Conservation (phyloP, 2,797 vertebrate genomes). For the Propithecus deckenii region DNA sequence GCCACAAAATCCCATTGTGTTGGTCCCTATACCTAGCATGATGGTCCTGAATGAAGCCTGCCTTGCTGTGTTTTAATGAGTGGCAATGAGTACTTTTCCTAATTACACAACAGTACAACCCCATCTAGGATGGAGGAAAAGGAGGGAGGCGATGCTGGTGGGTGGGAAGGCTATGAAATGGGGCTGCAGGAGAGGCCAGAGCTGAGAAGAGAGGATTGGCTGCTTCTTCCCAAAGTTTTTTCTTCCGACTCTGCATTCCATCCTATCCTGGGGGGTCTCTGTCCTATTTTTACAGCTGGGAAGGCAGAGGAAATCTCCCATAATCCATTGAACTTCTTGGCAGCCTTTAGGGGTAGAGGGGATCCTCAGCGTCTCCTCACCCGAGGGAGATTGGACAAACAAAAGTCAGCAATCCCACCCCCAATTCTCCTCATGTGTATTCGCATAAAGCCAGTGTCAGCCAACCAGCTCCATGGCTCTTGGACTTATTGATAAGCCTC, state of each 20-base stretch:
- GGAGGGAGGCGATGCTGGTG: accelerated
- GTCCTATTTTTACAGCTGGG: slow-evolving; percentile 47
- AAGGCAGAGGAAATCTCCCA: slow-evolving; percentile 24
- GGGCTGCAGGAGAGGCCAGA: background rate
- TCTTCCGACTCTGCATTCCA: background rate
- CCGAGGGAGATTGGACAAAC: background rate
- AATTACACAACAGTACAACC: background rate
- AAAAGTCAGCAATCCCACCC: background rate
- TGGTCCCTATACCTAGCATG: background rate
- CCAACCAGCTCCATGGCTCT: background rate
- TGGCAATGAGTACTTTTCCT: background rate
- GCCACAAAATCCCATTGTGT: background rate
- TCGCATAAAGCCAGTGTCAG: background rate
- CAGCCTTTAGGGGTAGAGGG: background rate
- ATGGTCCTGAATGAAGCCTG: background rate
- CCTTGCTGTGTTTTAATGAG: background rate
- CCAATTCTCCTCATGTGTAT: background rate
- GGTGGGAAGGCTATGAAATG: background rate
- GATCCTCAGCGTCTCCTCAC: background rate
- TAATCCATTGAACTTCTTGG: background rate
- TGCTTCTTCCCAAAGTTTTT: background rate
- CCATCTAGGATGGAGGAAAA: background rate
- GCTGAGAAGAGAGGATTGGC: background rate
- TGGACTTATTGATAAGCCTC: background rate
- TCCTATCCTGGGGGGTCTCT: background rate